Base-by-base conservation (phyloP, 2,113 vertebrate genomes). In the Budorcas taxicolor region DNA sequence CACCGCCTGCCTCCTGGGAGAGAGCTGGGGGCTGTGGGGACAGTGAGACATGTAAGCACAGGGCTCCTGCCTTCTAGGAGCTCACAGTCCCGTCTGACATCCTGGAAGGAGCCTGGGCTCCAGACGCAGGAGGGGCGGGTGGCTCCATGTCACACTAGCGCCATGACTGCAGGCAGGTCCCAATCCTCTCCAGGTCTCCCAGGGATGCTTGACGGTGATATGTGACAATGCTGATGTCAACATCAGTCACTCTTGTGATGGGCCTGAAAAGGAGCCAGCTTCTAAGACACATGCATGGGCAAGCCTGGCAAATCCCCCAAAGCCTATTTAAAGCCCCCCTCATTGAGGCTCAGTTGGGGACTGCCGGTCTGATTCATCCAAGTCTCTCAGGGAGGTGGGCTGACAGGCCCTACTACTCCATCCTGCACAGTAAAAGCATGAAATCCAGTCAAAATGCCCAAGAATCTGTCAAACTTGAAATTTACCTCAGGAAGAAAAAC, bases 351-450 rank as follows among this genome's bases (percentile, higher is more conserved):
- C 6, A 1, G 27, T 12, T 1, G 45, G 17, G 83, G 36, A n/a
- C 0, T 4, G 1, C n/a, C 0, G 0, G 7, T 17, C 3, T 0
- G 6, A 36, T 2, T 33, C 47, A 0, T 9, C 52, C 71, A 2
- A 0, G 13, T 33, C 64, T 17, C 7, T 3, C 10, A 3, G 12
- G 12, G 10, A 21, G 64, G 40, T 2, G 50, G 2, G 31, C 33
- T 47, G 27, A 60, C 13, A 40, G 92, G 45, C 19, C 6, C 1
- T 10, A 33, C 0, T 0, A 25, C 17, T 7, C 17, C 3, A 19
- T 23, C 47, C 82, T 8, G 7, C 25, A 5, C 36, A 25, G 55
- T n/a, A 7, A 52, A 50, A 88, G 36, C 19, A 15, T 64, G 50
- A 9, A n/a, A 82, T 10, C 29, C 76, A 10, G 4, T 27, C 23